Evolutionary conservation across 2,888 invertebrate genomes (phyloP).

Genomic region (Opisthograptis luteolata): DNA sequence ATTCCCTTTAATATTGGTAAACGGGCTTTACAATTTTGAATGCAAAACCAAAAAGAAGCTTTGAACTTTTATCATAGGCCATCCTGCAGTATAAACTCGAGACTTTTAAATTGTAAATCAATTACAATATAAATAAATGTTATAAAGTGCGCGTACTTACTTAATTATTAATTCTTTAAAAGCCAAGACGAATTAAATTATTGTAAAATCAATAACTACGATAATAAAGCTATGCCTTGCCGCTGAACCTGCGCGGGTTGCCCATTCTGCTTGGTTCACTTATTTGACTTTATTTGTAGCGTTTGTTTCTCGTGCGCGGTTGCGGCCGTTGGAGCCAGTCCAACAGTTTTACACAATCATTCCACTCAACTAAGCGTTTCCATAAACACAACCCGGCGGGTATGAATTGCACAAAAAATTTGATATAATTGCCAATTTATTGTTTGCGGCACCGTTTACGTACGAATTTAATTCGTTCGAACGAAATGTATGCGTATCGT

Average conservation of each 20-base stretch:
- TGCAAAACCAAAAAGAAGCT: background rate
- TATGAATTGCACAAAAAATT: conserved; percentile 81
- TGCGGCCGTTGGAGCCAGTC: conserved; percentile 73
- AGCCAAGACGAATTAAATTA: background rate
- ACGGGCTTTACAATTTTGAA: conserved; percentile 10
- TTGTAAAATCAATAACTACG: conserved; percentile 4
- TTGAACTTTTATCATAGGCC: background rate
- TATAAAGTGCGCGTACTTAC: background rate
- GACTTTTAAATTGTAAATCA: no score
- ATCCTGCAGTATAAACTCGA: background rate
- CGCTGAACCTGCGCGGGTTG: background rate
- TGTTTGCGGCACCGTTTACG: conserved; percentile 60
- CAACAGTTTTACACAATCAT: conserved; percentile 84
- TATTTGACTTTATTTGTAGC: conserved; percentile 81
- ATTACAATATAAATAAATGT: no score
- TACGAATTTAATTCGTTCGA: conserved; percentile 55
- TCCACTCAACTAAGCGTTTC: conserved; percentile 83
- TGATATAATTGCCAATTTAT: conserved; percentile 78
- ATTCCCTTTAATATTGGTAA: conserved; percentile 8
- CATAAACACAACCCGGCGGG: conserved; percentile 81
- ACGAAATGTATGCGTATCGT: conserved; percentile 17
- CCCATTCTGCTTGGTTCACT: conserved; percentile 64
- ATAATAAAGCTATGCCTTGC: conserved; percentile 6
- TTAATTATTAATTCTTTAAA: background rate
- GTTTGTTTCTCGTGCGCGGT: conserved; percentile 67